Evolutionary conservation across 2,888 invertebrate genomes (phyloP), one percentile per base, ranked within the genome.

Genomic region (Eulithis testata): DNA sequence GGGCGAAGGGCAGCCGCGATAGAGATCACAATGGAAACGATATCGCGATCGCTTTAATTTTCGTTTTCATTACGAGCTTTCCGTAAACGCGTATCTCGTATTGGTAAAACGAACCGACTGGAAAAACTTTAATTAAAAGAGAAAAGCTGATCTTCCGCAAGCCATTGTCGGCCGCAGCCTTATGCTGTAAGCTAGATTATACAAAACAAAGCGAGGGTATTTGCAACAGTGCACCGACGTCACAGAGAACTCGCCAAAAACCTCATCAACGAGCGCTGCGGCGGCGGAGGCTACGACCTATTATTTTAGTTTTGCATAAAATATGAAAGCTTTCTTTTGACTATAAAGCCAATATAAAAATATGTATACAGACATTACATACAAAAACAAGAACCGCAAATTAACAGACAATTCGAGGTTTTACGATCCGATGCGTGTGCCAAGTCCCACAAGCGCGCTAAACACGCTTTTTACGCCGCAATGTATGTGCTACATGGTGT

Each of bases 391-490:
- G 36, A 63, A 47, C 43, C 14, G 49, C 49, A 59, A 64, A 54
- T 59, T 54, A 59, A 54, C 63, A 61, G 61, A 60, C 63, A 61
- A 71, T 66, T 63, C 55, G 4, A 36, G 27, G 50, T 60, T 70
- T 66, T 68, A 68, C 68, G 68, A 70, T 63, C 63, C 44, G 65
- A 60, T 44, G 65, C 67, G 65, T 47, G 68, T 47, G 68, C 47
- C 53, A 55, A 47, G 45, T 37, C 53, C 54, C 14, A 60, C 63
- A 21, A 53, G 21, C 52, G 61, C 21, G 54, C 63, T 63, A 12
- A 66, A 50, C 60, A 49, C 52, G 47, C 14, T 11, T 57, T 65
- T 60, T 58, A 57, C 65, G 49, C 27, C 47, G 52, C 69, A 49
- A 66, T 68, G 66, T 69, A 65, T 66, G 58, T 58, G 65, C 51